Percentiles rank a stretch among this genome's conserved stretches.
These are phyloP conservation scores for Lysiphlebus fabarum DNA, from an alignment of 1,140 invertebrate species.

Conservation along the genomic window DNA sequence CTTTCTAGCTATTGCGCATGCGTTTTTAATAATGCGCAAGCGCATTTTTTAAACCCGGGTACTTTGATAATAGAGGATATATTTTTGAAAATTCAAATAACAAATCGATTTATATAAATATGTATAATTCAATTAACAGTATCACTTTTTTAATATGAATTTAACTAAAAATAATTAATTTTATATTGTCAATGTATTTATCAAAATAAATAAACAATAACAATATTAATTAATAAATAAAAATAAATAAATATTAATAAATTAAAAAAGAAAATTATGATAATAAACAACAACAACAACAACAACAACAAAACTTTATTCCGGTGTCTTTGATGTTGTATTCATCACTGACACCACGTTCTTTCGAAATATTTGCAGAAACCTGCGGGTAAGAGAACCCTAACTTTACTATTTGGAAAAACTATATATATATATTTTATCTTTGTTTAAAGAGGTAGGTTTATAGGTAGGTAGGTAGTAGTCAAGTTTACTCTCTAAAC, in stretches of 20 bases:
- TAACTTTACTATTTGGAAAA: too few species aligned
- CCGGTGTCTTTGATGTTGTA: slow-evolving; percentile 43
- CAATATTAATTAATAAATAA: not conserved
- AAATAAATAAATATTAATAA: not conserved
- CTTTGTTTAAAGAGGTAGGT: too few species aligned
- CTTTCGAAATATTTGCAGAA: slow-evolving; percentile 49
- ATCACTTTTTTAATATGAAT: too few species aligned
- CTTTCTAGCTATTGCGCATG: slow-evolving; percentile 20
- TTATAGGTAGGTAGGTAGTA: too few species aligned
- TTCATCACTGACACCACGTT: slow-evolving; percentile 42
- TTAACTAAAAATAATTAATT: too few species aligned
- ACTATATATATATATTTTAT: too few species aligned
- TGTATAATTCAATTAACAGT: too few species aligned
- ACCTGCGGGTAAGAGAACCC: slow-evolving; percentile 9
- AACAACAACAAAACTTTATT: slow-evolving; percentile 32
- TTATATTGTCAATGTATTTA: too few species aligned
- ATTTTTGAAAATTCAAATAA: not conserved
- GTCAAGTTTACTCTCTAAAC: too few species aligned
- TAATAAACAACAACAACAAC: too few species aligned
- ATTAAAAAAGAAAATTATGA: not conserved
- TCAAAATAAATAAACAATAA: not conserved
- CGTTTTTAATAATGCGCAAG: slow-evolving; percentile 12
- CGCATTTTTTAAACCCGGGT: slow-evolving; percentile 4
- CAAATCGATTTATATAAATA: not conserved
- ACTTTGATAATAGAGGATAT: too few species aligned